Evolutionary conservation across 2,113 vertebrate species (phyloP), one percentile per base, ranked within the genome.

Genomic region (Bujurquina vittata): DNA sequence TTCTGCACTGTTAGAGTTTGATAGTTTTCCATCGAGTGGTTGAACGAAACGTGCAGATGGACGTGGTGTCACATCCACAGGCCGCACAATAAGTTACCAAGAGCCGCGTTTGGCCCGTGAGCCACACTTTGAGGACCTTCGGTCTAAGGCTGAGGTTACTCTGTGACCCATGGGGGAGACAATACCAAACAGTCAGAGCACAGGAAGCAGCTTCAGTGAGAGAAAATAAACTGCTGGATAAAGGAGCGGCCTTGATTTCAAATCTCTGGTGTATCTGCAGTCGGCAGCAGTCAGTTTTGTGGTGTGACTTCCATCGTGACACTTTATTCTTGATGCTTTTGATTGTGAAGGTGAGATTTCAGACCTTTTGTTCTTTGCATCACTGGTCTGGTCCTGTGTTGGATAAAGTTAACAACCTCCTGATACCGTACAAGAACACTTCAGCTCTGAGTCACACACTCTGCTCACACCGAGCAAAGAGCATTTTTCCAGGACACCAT

Each of bases 381-480:
- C 20, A 11, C 10, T 8, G 9, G 33, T 52, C 57, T 46, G 26
- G 40, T 1, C 58, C 33, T 46, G 77, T 57, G 84, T 74, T 81
- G 15, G 15, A 49, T 49, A 20, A 72, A 31, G 23, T 72, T 1
- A 52, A 26, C 65, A 52, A 35, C 17, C 65, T 81, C 65, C 67
- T 14, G 9, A 1, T 52, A 20, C 43, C 11, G 52, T 26, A 31
- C 65, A 31, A 65, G 76, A 86, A 10, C 77, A 35, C 83, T 83
- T 76, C 43, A 59, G 1, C 83, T 80, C 58, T 61, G 77, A 81
- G 54, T 89, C 87, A 29, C 63, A 29, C 1, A 29, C 40, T 72
- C 23, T 3, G 43, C 43, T 52, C 43, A 20, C 17, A 8, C 43
- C 52, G 26, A 31, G 23, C 43, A 72, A 72, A 84, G 49, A 59